Conservation (phyloP, 2,113 vertebrate genomes). For the Syngnathus scovelli region DNA sequence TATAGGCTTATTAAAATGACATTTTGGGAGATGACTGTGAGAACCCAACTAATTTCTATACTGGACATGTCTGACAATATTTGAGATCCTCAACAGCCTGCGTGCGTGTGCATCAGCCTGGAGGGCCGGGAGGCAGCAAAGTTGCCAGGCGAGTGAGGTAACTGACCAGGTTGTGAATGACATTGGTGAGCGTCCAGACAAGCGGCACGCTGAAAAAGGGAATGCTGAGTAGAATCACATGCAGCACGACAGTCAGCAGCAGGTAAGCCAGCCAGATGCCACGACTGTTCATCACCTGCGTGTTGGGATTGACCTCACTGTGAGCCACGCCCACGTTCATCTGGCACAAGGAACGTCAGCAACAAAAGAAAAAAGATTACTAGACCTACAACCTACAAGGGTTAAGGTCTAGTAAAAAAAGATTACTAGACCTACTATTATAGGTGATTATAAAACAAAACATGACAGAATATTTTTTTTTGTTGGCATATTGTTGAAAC, state of each 20-base stretch:
- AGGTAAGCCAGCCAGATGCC: constrained; percentile 91
- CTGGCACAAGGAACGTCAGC: constrained; percentile 8
- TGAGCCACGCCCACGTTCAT: constrained; percentile 97
- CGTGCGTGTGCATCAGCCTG: too few relatives aligned
- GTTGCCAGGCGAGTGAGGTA: neutral
- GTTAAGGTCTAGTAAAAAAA: too few relatives aligned
- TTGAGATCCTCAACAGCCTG: neutral
- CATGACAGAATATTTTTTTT: too few relatives aligned
- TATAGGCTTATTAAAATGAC: too few relatives aligned
- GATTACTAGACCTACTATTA: too few relatives aligned
- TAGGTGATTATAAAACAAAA: too few relatives aligned
- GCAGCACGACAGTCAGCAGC: constrained; percentile 79
- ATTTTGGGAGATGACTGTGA: too few relatives aligned
- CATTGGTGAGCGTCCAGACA: constrained; percentile 92
- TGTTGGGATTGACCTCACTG: constrained; percentile 96
- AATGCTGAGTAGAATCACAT: constrained; percentile 86
- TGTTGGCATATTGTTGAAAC: too few relatives aligned
- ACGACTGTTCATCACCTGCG: constrained; percentile 88
- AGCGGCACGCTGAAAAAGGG: constrained; percentile 87
- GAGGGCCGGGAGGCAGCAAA: neutral
- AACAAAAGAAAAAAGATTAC: neutral
- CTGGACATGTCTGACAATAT: neutral
- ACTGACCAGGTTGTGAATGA: constrained; percentile 93
- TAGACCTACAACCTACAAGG: too few relatives aligned
- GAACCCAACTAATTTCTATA: too few relatives aligned